A percentile compares a stretch with the other conserved stretches of the same genome.
Evolutionary conservation across 2,113 vertebrate genomes (phyloP).

Genomic region (Python bivittatus): DNA sequence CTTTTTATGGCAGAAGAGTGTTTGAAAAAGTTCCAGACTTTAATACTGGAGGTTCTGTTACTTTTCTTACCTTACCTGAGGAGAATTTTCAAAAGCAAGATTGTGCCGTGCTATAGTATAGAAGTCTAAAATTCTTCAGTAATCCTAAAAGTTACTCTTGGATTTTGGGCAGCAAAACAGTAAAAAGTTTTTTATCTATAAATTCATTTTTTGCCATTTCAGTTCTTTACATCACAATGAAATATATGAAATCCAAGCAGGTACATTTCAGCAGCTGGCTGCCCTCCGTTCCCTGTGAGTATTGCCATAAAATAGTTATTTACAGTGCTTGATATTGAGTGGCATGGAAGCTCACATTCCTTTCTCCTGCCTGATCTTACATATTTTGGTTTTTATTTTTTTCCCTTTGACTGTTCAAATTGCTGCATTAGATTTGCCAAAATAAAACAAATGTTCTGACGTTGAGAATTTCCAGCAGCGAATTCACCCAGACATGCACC

Average conservation of each 20-base stretch:
- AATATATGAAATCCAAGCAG: conserved; percentile 81
- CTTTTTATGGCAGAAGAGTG: neutral
- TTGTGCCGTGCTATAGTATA: neutral
- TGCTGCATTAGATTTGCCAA: conserved; percentile 27
- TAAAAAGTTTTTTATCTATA: conserved; percentile 51
- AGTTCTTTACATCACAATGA: conserved; percentile 91
- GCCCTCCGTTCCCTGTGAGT: conserved; percentile 89
- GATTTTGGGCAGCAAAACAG: neutral
- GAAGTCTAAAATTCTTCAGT: neutral
- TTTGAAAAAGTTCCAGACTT: neutral
- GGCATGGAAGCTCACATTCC: neutral
- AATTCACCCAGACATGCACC: conserved; percentile 43
- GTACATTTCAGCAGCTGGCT: conserved; percentile 84
- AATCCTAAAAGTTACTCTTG: neutral
- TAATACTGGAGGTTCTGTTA: neutral
- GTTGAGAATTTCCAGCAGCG: conserved; percentile 42
- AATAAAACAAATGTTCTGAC: conserved; percentile 43
- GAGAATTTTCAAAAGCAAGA: neutral
- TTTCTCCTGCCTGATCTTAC: neutral
- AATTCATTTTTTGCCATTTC: conserved; percentile 68
- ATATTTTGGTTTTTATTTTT: conserved; percentile 27
- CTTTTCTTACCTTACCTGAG: neutral
- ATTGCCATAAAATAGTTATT: conserved; percentile 30
- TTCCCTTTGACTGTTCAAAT: neutral
- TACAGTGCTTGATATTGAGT: conserved; percentile 12